phyloP scores from a whole-genome alignment of 1,140 invertebrate genomes.

The Kradibia gibbosae region DNA sequence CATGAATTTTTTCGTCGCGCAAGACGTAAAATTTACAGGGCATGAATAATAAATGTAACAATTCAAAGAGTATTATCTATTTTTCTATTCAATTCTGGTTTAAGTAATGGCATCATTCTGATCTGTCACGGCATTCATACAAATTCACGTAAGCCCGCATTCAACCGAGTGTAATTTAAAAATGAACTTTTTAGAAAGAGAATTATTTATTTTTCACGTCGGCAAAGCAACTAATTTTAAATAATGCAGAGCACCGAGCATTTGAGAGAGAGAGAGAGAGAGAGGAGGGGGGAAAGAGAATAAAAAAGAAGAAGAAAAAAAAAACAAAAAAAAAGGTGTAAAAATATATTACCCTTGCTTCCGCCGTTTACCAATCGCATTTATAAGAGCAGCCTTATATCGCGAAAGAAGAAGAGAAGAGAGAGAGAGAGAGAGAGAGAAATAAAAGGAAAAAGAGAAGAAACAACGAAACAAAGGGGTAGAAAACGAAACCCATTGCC shows the following conservation, averaged over 20 bases:
- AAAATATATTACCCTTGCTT: slow-evolving; percentile 1
- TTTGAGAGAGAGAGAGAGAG: too few relatives aligned
- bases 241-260: neutral
- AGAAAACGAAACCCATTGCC: neutral
- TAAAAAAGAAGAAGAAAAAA: too few relatives aligned
- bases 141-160: neutral
- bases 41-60: neutral
- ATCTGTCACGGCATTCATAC: neutral
- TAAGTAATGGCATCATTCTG: neutral
- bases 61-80: neutral
- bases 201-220: neutral
- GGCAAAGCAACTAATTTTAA: neutral
- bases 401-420: neutral
- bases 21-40: too few relatives aligned
- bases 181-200: neutral
- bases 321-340: neutral
- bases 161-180: neutral
- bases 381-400: neutral
- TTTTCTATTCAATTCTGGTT: neutral
- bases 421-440: too few relatives aligned
- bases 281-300: too few relatives aligned
- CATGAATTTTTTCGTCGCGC: too few relatives aligned
- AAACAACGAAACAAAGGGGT: too few relatives aligned
- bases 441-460: too few relatives aligned
- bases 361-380: neutral